A percentile compares a stretch with the other conserved stretches of the same genome.
phyloP scores from a whole-genome alignment of 2,113 vertebrate species.

The Platysternon megacephalum region DNA sequence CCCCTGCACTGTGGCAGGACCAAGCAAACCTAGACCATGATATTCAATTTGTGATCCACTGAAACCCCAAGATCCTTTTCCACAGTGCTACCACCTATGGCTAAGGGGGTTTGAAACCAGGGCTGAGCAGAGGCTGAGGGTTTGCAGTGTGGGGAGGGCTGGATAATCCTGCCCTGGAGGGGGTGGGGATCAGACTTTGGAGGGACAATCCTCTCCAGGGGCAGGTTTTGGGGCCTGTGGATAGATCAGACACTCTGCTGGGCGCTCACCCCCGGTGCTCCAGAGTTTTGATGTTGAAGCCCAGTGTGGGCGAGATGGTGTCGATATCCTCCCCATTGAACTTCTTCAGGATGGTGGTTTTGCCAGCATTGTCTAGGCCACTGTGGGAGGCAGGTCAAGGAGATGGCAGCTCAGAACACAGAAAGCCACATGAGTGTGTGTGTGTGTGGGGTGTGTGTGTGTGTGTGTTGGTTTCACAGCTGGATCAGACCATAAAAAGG shows the following conservation, averaged over 20 bases:
- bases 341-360: conserved; percentile 94
- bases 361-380: conserved; percentile 92
- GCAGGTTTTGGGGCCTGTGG: background rate
- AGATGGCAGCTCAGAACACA: background rate
- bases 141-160: background rate
- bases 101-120: background rate
- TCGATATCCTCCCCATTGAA: conserved; percentile 93
- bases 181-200: background rate
- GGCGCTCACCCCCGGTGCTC: conserved; percentile 88
- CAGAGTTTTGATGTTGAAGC: conserved; percentile 94
- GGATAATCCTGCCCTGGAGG: background rate
- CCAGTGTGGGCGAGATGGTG: conserved; percentile 91
- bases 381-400: conserved; percentile 77
- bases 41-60: background rate
- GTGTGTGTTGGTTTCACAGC: background rate
- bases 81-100: background rate
- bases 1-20: background rate
- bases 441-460: too few species aligned
- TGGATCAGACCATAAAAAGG: background rate
- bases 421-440: background rate
- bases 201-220: background rate
- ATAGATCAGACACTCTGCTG: background rate
- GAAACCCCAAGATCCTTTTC: background rate
- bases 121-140: background rate
- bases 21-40: background rate